Base-by-base conservation (phyloP, 2,797 vertebrate species). In the Eurystomus glaucurus region DNA sequence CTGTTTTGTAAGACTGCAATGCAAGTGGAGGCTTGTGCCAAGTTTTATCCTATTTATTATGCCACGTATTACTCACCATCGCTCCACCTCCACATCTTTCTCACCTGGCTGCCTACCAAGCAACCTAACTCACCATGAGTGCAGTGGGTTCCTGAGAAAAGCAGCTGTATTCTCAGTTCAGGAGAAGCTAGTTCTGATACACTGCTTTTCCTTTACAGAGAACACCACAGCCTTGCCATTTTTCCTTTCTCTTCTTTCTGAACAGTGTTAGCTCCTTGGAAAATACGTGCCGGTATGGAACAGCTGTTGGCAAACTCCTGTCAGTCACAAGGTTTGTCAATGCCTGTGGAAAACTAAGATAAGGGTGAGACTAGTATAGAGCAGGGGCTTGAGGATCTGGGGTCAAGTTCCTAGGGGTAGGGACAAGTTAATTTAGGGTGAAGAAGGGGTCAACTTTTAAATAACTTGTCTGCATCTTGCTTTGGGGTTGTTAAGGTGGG, bases 211-310 rank as follows among this genome's bases (percentile, higher is more conserved):
- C 58, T 57, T 26, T 39, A 65, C 54, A 58, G 48, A 26, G 14
- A 65, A 23, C 33, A 57, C 33, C 35, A 12, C 11, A 31, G 61
- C 12, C 33, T 79, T 92, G 46, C 22, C 18, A 61, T 21, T 18
- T 68, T 52, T 14, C 46, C 46, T 65, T 68, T 43, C 15, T 39
- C 5, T 62, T 37, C 54, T 46, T 48, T 33, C 35, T 65, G 35
- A 62, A 28, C 29, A 54, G 33, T 11, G 28, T 60, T 80, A 31
- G 43, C 26, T 95, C 31, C 46, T 88, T 55, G 71, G 76, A 72
- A 60, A 85, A 55, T 28, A 26, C 0, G 0, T 16, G 22, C 9
- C 29, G 12, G 2, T 35, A 28, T 6, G 2, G 33, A 77, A 29
- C 26, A 66, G 25, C n/a, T 48, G 18, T 28, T 76, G 31, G 46